Evolutionary conservation across 2,888 invertebrate species (phyloP).

Genomic region (Xestoiulus laeticollis): DNA sequence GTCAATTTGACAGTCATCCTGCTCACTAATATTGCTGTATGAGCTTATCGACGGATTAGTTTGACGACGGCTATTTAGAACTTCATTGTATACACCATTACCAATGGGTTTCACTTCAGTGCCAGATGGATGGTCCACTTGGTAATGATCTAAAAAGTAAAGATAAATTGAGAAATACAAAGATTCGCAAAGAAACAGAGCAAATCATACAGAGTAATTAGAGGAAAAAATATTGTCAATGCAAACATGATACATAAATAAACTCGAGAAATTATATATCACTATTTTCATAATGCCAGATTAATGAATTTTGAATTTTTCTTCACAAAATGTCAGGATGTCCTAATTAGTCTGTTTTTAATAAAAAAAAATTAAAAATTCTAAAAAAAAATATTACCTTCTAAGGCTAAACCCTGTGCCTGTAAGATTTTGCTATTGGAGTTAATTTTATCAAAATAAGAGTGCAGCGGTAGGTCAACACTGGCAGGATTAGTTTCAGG

Average conservation of each 20-base stretch:
- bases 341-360: too few relatives aligned
- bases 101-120: neutral
- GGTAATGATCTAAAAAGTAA: neutral
- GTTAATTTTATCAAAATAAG: neutral
- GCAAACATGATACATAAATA: too few relatives aligned
- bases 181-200: neutral
- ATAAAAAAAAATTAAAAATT: too few relatives aligned
- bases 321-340: too few relatives aligned
- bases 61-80: neutral
- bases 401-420: neutral
- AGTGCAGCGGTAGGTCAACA: neutral
- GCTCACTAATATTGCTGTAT: neutral
- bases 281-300: too few relatives aligned
- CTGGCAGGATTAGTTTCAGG: too few relatives aligned
- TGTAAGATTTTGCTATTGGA: neutral
- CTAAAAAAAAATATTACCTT: neutral
- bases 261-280: too few relatives aligned
- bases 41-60: neutral
- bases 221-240: neutral
- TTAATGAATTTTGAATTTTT: too few relatives aligned
- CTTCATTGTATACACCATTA: neutral
- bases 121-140: neutral
- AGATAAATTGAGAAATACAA: neutral
- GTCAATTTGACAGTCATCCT: neutral
- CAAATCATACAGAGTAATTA: too few relatives aligned